Evolutionary conservation across 2,888 invertebrate species (phyloP).

Genomic region (Mythimna impura): DNA sequence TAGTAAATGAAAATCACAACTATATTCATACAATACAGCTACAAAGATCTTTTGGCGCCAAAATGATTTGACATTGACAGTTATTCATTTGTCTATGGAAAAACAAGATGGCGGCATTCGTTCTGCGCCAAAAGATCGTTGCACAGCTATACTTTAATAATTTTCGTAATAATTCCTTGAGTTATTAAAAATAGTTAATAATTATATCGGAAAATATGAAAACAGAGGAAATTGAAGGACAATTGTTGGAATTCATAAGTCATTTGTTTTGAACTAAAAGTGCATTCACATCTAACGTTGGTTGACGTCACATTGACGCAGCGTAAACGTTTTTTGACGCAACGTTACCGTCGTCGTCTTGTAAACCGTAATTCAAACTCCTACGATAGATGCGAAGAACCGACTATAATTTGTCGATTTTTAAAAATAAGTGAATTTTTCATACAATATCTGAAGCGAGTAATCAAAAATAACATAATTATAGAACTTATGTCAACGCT

Average conservation of each 20-base stretch:
- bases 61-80: background rate
- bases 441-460: conserved; percentile 10
- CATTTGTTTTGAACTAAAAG: background rate
- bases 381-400: background rate
- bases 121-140: background rate
- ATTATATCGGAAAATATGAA: conserved; percentile 22
- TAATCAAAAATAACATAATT: conserved; percentile 28
- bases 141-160: conserved; percentile 14
- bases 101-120: background rate
- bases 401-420: background rate
- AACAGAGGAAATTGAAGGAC: background rate
- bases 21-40: conserved; percentile 46
- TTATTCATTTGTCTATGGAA: background rate
- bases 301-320: background rate
- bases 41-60: background rate
- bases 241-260: background rate
- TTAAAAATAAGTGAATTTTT: background rate
- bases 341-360: too few relatives aligned
- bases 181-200: conserved; percentile 53
- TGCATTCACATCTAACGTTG: conserved; percentile 7
- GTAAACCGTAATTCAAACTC: too few relatives aligned
- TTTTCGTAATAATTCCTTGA: conserved; percentile 43
- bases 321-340: background rate
- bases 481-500: conserved; percentile 51
- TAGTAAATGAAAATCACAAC: conserved; percentile 65